Conservation (phyloP, 2,888 invertebrate species). For the Noctua janthina region DNA sequence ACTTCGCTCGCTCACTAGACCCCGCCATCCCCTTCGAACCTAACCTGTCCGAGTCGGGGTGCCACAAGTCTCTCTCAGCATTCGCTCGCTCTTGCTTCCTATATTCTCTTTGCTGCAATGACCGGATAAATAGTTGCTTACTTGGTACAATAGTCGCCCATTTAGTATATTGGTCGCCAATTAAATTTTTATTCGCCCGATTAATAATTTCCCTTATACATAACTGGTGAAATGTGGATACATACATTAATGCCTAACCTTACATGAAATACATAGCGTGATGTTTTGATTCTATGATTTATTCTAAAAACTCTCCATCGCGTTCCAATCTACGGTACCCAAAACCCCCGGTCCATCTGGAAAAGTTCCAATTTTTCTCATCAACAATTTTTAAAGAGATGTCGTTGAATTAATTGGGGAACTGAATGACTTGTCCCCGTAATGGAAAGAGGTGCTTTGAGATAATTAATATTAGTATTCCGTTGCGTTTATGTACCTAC, state of each 20-base stretch:
- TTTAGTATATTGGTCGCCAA: too few species aligned
- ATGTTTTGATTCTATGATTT: not conserved
- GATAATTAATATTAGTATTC: constrained; percentile 73
- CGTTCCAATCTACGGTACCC: constrained; percentile 33
- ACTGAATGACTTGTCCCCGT: constrained; percentile 73
- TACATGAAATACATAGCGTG: not conserved
- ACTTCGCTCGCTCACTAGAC: too few species aligned
- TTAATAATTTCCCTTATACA: too few species aligned
- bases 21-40: too few species aligned
- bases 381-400: constrained; percentile 76
- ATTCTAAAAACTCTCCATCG: not conserved
- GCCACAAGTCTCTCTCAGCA: too few species aligned
- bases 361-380: constrained; percentile 74
- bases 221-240: not conserved
- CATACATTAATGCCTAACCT: not conserved
- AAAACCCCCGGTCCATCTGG: constrained; percentile 66
- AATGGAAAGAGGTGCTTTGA: constrained; percentile 70
- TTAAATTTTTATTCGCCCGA: too few species aligned
- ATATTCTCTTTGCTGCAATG: too few species aligned
- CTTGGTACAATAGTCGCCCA: too few species aligned
- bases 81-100: too few species aligned
- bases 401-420: constrained; percentile 75
- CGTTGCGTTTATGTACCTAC: constrained; percentile 26
- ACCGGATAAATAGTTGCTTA: too few species aligned
- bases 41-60: too few species aligned